Evolutionary conservation across 2,888 invertebrate genomes (phyloP).

Genomic region (Apotomis betuletana): DNA sequence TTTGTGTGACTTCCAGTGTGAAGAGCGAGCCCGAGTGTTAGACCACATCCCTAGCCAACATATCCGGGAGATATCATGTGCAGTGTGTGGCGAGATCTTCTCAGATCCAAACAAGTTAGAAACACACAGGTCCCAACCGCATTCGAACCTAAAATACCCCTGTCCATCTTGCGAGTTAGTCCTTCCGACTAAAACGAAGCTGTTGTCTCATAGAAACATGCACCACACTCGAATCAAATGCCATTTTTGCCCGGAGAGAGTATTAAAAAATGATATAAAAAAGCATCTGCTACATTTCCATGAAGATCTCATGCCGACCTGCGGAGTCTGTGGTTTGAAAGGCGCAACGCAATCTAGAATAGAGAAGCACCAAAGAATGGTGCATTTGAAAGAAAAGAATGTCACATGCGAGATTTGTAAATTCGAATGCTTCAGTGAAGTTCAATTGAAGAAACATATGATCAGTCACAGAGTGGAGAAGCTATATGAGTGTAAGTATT

Average conservation of each 20-base stretch:
- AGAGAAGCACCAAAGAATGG: neutral
- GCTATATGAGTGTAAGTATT: constrained; percentile 52
- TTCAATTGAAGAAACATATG: constrained; percentile 41
- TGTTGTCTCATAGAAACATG: neutral
- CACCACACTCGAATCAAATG: neutral
- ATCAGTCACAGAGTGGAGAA: constrained; percentile 49
- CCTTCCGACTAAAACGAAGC: neutral
- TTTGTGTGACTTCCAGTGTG: neutral
- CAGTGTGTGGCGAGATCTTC: constrained; percentile 3
- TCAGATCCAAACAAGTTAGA: neutral
- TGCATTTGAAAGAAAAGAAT: constrained; percentile 24
- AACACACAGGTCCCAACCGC: constrained; percentile 8
- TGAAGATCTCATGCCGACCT: neutral
- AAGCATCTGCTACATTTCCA: neutral
- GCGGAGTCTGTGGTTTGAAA: constrained; percentile 15
- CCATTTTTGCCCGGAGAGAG: neutral
- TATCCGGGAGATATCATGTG: constrained; percentile 4
- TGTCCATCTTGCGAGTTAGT: constrained; percentile 7
- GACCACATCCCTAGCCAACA: neutral
- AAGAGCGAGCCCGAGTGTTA: neutral
- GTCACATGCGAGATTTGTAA: constrained; percentile 11
- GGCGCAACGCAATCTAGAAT: neutral
- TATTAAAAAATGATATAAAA: neutral
- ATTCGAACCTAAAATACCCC: neutral
- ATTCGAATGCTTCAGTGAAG: neutral